Conservation (phyloP, 2,888 invertebrate genomes). For the Nowickia ferox region DNA sequence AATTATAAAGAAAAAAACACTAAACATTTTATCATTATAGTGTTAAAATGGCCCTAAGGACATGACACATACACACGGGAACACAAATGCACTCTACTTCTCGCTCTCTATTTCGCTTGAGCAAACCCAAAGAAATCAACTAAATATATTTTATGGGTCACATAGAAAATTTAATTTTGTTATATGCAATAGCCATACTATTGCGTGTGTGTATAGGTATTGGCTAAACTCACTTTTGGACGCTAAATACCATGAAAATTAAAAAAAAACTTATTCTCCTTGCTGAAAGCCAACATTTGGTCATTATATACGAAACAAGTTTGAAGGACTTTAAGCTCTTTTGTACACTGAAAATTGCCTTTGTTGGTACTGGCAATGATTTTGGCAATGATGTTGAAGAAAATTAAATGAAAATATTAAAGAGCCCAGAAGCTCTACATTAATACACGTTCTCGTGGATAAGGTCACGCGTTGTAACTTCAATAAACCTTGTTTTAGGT, state of each 20-base stretch:
- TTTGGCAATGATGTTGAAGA: slow-evolving; percentile 31
- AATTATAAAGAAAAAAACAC: slow-evolving; percentile 5
- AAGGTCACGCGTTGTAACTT: slow-evolving; percentile 63
- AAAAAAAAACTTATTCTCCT: slow-evolving; percentile 37
- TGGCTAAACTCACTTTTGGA: slow-evolving; percentile 2
- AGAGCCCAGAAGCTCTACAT: slow-evolving; percentile 44
- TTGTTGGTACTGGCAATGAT: slow-evolving; percentile 1
- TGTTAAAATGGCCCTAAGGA: slow-evolving; percentile 69
- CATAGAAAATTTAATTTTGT: slow-evolving; percentile 53
- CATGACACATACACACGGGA: slow-evolving; percentile 3
- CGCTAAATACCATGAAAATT: slow-evolving; percentile 46
- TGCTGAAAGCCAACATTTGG: slow-evolving; percentile 37
- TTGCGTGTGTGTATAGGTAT: not conserved
- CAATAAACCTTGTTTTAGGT: slow-evolving; percentile 36
- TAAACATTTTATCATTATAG: slow-evolving; percentile 47
- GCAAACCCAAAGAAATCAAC: slow-evolving; percentile 6
- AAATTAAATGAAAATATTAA: slow-evolving; percentile 54
- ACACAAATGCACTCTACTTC: not conserved
- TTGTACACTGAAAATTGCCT: slow-evolving; percentile 14
- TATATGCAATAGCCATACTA: not conserved
- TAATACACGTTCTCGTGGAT: slow-evolving; percentile 56
- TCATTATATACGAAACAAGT: slow-evolving; percentile 19
- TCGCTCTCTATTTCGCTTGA: not conserved
- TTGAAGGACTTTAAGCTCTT: slow-evolving; percentile 23
- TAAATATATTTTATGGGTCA: slow-evolving; percentile 63